Percentiles rank a stretch among this genome's conserved stretches.
phyloP scores from a whole-genome alignment of 2,888 invertebrate genomes.

The Campoplex capitator region DNA sequence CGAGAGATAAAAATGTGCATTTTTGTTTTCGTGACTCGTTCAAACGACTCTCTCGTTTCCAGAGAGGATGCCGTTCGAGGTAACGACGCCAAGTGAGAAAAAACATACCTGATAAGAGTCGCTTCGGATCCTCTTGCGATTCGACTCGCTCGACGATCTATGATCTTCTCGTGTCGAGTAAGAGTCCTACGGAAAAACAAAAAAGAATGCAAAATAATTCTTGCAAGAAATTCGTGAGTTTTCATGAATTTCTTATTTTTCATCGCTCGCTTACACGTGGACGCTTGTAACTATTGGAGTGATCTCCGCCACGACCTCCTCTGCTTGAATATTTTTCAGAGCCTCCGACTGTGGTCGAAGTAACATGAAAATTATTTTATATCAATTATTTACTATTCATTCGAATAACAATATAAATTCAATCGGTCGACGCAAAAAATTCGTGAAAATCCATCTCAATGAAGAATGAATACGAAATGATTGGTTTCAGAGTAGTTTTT shows the following conservation, averaged over 20 bases:
- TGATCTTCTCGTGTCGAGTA: slow-evolving; percentile 82
- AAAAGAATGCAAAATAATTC: slow-evolving; percentile 1
- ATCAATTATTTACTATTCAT: not conserved
- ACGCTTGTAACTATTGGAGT: slow-evolving; percentile 81
- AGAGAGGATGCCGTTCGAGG: slow-evolving; percentile 35
- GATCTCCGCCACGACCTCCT: slow-evolving; percentile 80
- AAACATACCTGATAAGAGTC: slow-evolving; percentile 82
- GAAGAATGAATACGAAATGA: too few relatives aligned
- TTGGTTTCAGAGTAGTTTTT: too few relatives aligned
- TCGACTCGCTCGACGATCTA: slow-evolving; percentile 81
- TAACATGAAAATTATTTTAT: slow-evolving; percentile 3
- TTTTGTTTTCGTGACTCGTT: slow-evolving; percentile 19
- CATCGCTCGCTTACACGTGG: slow-evolving; percentile 77
- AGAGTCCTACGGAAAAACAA: slow-evolving; percentile 75
- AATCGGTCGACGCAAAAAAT: too few relatives aligned
- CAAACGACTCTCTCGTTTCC: slow-evolving; percentile 36
- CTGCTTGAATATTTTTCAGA: slow-evolving; percentile 82
- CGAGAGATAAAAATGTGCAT: slow-evolving; percentile 41
- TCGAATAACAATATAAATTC: too few relatives aligned
- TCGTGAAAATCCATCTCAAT: too few relatives aligned
- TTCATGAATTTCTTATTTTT: not conserved
- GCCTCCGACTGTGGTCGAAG: slow-evolving; percentile 68
- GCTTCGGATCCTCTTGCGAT: slow-evolving; percentile 81
- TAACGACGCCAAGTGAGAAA: not conserved
- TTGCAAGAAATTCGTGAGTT: not conserved